Evolutionary conservation across 92 coral and sea anemone species (phyloP), one percentile per base, ranked within the genome.

Genomic region (Palythoa heliodiscus): DNA sequence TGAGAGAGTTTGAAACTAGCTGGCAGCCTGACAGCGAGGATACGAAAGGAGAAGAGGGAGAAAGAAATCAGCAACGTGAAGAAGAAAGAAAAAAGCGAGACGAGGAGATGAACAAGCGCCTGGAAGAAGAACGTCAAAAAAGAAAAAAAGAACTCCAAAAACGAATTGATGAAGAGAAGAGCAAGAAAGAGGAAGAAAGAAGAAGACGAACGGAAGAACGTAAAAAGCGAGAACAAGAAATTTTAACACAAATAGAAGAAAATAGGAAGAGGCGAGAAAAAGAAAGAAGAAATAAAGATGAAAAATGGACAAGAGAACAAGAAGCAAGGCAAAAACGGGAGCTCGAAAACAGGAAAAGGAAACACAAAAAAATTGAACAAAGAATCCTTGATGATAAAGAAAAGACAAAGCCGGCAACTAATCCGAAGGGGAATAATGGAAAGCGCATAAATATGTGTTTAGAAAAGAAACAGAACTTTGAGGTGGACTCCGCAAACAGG

Each of bases 21-120:
- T 55, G 82, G 82, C 35, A 54, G 25, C 68, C 22, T 24, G 82
- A 77, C 82, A 77, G 47, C 35, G 69, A 57, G 48, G 24, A 57
- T 13, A 25, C 25, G 16, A 35, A 17, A 35, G 57, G 17, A 12
- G 37, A 77, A 3, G 82, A 35, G 10, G 68, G 25, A 76, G 24
- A 1, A 8, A 17, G 43, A 35, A 29, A 57, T 25, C 38, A 16
- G 9, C 70, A 25, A 43, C 69, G 13, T 55, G 82, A 55, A 77
- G 82, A 77, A 35, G 82, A 77, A 77, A 77, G 82, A 39, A 77
- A 77, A 20, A 55, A 55, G 82, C 82, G 70, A 17, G 52, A 77
- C 57, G 82, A 55, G 0, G 82, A 53, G 82, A 17, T 57, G 14
- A 5, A 13, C 3, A 25, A 29, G 10, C 69, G 53, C 16, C 55